phyloP scores from a whole-genome alignment of 2,113 vertebrate species.

The Acanthisitta chloris region DNA sequence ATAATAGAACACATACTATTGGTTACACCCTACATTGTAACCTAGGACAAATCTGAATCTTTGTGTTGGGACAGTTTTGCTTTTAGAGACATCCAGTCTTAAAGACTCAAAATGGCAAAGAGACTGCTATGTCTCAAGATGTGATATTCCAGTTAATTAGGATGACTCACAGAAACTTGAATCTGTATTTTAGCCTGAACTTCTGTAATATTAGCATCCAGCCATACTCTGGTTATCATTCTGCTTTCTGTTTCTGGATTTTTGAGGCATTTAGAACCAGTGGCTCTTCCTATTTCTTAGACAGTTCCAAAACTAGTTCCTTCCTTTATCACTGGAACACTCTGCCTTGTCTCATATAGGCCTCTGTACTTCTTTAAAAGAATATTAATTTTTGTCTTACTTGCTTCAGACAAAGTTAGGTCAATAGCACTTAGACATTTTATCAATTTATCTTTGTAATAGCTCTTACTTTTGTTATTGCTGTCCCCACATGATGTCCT shows the following conservation, averaged over 20 bases:
- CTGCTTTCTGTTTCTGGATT: neutral
- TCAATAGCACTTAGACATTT: neutral
- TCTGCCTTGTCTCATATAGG: neutral
- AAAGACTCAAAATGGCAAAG: neutral
- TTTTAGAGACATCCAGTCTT: neutral
- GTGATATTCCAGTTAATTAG: neutral
- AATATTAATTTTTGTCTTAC: neutral
- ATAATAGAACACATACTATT: too few species aligned
- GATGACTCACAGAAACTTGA: neutral
- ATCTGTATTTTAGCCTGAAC: neutral
- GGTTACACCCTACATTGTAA: too few species aligned
- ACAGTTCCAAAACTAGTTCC: neutral
- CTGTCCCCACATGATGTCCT: neutral
- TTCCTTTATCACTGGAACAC: neutral
- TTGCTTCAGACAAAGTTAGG: neutral
- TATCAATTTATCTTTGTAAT: neutral
- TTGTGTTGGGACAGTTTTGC: neutral
- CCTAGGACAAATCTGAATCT: too few species aligned
- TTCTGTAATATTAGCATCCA: neutral
- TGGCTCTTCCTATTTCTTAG: neutral
- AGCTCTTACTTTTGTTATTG: neutral
- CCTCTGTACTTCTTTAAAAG: neutral
- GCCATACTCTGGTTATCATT: neutral
- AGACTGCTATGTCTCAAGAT: neutral
- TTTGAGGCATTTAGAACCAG: neutral